Conservation (phyloP, 2,888 invertebrate species). For the Brenthis ino region DNA sequence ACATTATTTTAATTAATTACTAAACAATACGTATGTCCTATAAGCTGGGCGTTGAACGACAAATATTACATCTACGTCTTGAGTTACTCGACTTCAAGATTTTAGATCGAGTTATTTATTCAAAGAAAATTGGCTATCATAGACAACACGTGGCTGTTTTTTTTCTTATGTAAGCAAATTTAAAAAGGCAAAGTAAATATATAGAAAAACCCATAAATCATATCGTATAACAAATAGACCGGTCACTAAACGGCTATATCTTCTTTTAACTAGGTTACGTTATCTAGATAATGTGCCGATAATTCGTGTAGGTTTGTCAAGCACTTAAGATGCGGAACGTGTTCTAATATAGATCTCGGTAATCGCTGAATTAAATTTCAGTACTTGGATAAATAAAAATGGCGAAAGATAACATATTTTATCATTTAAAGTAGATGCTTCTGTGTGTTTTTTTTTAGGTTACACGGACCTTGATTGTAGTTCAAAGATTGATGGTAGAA, state of each 20-base stretch:
- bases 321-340: conserved; percentile 56
- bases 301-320: conserved; percentile 66
- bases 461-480: not conserved
- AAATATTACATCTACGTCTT: too few species aligned
- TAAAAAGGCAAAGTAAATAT: not conserved
- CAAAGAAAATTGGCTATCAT: too few species aligned
- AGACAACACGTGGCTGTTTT: too few species aligned
- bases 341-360: conserved; percentile 40
- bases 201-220: conserved; percentile 23
- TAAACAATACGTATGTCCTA: too few species aligned
- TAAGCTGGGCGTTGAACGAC: too few species aligned
- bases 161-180: too few species aligned
- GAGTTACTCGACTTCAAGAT: too few species aligned
- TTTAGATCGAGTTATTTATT: too few species aligned
- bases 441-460: not conserved
- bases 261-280: conserved; percentile 58
- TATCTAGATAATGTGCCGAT: conserved; percentile 67
- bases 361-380: conserved; percentile 27
- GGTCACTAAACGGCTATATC: conserved; percentile 45
- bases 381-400: not conserved
- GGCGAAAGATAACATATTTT: not conserved
- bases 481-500: too few species aligned
- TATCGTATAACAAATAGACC: conserved; percentile 27
- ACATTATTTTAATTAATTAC: too few species aligned
- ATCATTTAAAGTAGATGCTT: not conserved